A percentile compares a stretch with the other conserved stretches of the same genome.
These are phyloP conservation scores for Brachionus plicatilis DNA, from an alignment of 1,140 invertebrate species.

Conservation along the genomic window DNA sequence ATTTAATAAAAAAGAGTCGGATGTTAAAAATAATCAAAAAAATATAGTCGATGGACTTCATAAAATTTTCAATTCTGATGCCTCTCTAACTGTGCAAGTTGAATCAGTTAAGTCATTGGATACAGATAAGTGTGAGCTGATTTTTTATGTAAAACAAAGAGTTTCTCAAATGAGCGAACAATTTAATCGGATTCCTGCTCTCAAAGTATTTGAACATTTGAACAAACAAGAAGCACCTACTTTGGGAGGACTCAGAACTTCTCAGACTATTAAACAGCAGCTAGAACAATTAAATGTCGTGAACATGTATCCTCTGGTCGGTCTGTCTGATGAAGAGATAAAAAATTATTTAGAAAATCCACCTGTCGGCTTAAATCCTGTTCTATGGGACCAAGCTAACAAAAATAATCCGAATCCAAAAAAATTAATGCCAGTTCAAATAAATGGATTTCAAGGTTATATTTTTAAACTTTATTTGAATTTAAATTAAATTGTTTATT, in stretches of 20 bases:
- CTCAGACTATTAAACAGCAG: conserved; percentile 62
- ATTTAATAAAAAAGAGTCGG: conserved; percentile 71
- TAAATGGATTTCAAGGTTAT: conserved; percentile 72
- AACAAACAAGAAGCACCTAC: conserved; percentile 61
- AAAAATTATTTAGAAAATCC: conserved; percentile 82
- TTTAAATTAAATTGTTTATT: not conserved
- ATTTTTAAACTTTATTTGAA: not conserved
- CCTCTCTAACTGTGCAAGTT: conserved; percentile 70
- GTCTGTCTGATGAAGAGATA: conserved; percentile 60
- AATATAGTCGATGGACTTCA: conserved; percentile 66
- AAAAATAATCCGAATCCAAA: conserved; percentile 82
- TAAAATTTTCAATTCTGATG: conserved; percentile 58
- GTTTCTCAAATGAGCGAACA: not conserved
- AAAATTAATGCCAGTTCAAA: conserved; percentile 80
- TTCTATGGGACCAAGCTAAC: conserved; percentile 71
- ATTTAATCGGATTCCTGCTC: conserved; percentile 26
- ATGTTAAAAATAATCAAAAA: conserved; percentile 68
- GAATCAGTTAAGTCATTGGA: conserved; percentile 69
- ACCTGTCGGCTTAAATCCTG: conserved; percentile 68
- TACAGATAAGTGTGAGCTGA: conserved; percentile 61
- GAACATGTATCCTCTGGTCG: conserved; percentile 50
- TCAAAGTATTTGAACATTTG: conserved; percentile 15
- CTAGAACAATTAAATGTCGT: conserved; percentile 59
- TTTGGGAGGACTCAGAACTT: not conserved
- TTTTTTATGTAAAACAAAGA: conserved; percentile 24